phyloP scores from a whole-genome alignment of 2,797 vertebrate species.

The Paramormyrops hopkinsi region DNA sequence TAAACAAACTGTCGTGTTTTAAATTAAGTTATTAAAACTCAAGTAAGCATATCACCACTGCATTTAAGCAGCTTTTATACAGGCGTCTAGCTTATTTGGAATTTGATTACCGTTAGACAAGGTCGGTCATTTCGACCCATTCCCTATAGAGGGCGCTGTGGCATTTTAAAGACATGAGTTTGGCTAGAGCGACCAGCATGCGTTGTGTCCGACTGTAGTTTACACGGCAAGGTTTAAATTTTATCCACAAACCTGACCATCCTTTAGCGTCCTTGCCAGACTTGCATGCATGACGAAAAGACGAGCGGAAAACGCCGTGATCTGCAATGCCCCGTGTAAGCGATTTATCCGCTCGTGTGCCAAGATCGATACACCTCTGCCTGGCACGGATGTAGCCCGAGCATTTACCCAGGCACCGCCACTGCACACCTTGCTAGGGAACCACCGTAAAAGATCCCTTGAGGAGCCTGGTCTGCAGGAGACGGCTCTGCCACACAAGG shows the following conservation, averaged over 20 bases:
- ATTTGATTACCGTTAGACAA: neutral
- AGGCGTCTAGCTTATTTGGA: neutral
- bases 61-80: neutral
- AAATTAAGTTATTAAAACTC: neutral
- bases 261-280: neutral
- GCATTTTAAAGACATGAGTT: neutral
- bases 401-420: constrained; percentile 35
- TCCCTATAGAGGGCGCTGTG: constrained; percentile 24
- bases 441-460: neutral
- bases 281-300: constrained; percentile 57
- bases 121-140: neutral
- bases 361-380: constrained; percentile 32
- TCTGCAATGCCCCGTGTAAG: constrained; percentile 43
- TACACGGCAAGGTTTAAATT: neutral
- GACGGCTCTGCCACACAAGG: neutral
- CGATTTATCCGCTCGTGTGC: constrained; percentile 24
- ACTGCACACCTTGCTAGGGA: constrained; percentile 31
- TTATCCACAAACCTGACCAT: neutral
- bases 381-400: constrained; percentile 20
- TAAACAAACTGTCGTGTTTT: neutral
- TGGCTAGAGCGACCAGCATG: neutral
- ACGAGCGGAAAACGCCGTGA: constrained; percentile 42
- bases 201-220: neutral
- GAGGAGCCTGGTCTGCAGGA: neutral
- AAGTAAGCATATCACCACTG: neutral